Conservation (phyloP, 2,113 vertebrate genomes). For the Abramis brama region DNA sequence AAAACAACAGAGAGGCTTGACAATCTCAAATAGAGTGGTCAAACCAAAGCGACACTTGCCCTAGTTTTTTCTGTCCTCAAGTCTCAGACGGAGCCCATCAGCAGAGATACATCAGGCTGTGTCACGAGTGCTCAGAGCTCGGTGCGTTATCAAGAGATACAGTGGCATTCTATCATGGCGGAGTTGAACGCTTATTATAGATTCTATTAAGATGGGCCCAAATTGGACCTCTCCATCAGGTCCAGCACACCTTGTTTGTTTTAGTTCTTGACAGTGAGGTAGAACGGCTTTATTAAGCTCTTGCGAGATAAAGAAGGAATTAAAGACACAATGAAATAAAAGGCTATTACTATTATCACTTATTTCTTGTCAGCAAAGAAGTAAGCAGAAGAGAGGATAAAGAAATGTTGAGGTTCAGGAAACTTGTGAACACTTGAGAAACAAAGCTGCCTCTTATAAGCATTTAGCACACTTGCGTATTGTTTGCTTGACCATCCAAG, state of each 20-base stretch:
- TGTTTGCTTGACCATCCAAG: neutral
- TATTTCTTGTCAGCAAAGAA: slow-evolving; percentile 49
- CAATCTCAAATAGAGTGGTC: slow-evolving; percentile 38
- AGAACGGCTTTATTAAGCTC: slow-evolving; percentile 75
- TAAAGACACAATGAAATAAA: slow-evolving; percentile 68
- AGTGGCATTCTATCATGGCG: slow-evolving; percentile 71
- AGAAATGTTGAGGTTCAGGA: slow-evolving; percentile 51
- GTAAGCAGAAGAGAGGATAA: slow-evolving; percentile 46
- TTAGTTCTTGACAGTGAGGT: slow-evolving; percentile 73
- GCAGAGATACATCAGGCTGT: slow-evolving; percentile 65
- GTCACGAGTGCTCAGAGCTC: slow-evolving; percentile 65
- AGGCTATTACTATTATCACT: slow-evolving; percentile 54
- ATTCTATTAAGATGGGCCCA: slow-evolving; percentile 83
- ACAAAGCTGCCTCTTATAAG: neutral
- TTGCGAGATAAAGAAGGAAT: slow-evolving; percentile 73
- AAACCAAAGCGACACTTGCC: slow-evolving; percentile 41
- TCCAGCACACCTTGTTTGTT: slow-evolving; percentile 76
- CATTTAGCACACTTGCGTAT: neutral
- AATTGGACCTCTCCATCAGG: slow-evolving; percentile 78
- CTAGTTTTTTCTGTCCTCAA: slow-evolving; percentile 38
- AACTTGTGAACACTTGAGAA: slow-evolving; percentile 15
- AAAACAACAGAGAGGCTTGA: slow-evolving; percentile 12
- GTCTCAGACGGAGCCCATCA: slow-evolving; percentile 53
- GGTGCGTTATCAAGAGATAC: slow-evolving; percentile 70
- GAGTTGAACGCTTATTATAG: slow-evolving; percentile 76